phyloP scores from a whole-genome alignment of 2,113 vertebrate species.

The Chauna torquata region DNA sequence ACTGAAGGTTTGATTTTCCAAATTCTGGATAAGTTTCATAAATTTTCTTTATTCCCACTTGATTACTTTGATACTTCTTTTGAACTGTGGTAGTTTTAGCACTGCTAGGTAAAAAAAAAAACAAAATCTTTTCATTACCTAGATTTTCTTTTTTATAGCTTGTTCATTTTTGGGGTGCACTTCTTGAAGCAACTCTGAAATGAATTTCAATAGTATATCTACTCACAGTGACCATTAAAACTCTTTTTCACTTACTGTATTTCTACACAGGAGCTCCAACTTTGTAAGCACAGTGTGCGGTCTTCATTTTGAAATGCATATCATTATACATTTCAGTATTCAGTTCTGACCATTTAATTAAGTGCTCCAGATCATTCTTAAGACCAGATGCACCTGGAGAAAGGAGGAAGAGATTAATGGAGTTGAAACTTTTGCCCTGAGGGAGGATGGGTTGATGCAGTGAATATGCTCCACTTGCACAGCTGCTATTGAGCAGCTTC shows the following conservation, averaged over 20 bases:
- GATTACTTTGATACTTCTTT: not conserved
- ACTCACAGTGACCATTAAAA: not conserved
- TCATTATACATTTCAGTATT: not conserved
- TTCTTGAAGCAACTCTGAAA: not conserved
- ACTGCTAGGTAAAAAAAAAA: not conserved
- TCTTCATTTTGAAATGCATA: not conserved
- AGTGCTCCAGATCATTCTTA: not conserved
- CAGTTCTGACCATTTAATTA: conserved; percentile 1
- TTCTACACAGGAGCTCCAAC: not conserved
- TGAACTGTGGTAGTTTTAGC: not conserved
- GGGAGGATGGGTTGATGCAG: not conserved
- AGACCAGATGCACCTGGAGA: not conserved
- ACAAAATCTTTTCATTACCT: not conserved
- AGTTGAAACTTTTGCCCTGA: not conserved
- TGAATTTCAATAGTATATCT: not conserved
- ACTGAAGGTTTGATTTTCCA: not conserved
- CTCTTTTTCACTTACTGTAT: not conserved
- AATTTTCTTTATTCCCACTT: not conserved
- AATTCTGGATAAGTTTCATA: not conserved
- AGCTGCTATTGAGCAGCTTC: not conserved
- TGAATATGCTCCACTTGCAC: not conserved
- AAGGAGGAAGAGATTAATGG: not conserved
- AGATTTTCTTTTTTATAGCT: not conserved
- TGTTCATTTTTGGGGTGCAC: not conserved
- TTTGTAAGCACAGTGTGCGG: not conserved